Percentiles rank a stretch among this genome's conserved stretches.
These are phyloP conservation scores for Diarsia mendica DNA, from an alignment of 2,888 invertebrate genomes.

Conservation along the genomic window DNA sequence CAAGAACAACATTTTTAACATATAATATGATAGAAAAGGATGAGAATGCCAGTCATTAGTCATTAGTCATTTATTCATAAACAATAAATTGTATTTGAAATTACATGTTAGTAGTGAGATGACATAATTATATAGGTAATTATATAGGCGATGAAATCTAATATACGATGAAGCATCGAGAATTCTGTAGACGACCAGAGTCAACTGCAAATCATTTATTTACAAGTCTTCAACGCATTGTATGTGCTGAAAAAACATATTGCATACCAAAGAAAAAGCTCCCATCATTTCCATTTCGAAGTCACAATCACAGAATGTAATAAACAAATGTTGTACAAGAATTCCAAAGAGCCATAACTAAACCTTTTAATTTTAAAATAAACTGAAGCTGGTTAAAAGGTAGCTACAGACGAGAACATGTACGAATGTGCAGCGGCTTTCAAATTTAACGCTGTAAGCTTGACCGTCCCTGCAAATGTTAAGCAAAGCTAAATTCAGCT, in stretches of 20 bases:
- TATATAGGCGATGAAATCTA: too few species aligned
- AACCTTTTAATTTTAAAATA: conserved; percentile 18
- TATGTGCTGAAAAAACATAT: neutral
- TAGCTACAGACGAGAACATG: conserved; percentile 1
- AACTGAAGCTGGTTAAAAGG: conserved; percentile 4
- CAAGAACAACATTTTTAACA: neutral
- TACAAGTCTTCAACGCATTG: neutral
- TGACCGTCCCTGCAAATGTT: conserved; percentile 25
- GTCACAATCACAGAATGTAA: neutral
- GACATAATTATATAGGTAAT: too few species aligned
- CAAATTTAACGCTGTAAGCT: conserved; percentile 34
- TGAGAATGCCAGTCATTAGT: too few species aligned
- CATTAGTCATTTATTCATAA: too few species aligned
- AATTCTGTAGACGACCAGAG: neutral
- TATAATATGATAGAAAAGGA: neutral
- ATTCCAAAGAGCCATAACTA: neutral
- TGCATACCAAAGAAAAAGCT: neutral
- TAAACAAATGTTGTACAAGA: neutral
- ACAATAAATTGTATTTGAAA: too few species aligned
- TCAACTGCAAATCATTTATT: neutral
- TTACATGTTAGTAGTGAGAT: too few species aligned
- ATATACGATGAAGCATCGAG: neutral
- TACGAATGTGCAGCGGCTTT: conserved; percentile 34
- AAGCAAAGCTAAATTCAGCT: conserved; percentile 39
- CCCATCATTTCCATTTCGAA: neutral